Conservation (phyloP, 37 sponge, comb jelly and placozoan genomes). For the Bolinopsis microptera region DNA sequence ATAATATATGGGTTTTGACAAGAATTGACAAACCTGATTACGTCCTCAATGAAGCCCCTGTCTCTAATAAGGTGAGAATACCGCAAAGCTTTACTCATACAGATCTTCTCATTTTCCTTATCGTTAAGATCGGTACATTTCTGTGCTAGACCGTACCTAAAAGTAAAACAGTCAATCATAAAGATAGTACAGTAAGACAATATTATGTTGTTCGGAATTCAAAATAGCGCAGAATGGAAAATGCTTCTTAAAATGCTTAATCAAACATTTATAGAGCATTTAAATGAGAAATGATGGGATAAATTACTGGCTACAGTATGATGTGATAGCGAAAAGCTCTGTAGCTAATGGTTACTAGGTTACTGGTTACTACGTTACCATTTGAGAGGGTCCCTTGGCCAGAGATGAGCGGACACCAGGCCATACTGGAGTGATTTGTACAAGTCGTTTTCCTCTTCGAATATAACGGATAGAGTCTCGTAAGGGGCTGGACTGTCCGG, state of each 20-base stretch:
- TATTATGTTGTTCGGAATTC: too few relatives aligned
- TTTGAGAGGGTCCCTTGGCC: constrained; percentile 51
- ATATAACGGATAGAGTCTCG: constrained; percentile 39
- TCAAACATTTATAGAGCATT: too few relatives aligned
- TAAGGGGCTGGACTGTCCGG: constrained; percentile 32
- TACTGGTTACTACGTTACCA: too few relatives aligned
- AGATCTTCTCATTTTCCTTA: constrained; percentile 1
- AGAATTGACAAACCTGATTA: neutral
- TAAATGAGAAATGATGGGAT: neutral
- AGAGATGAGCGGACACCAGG: constrained; percentile 23
- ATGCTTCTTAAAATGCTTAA: too few relatives aligned
- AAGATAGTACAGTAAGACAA: too few relatives aligned
- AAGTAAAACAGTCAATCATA: too few relatives aligned
- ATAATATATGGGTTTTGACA: too few relatives aligned
- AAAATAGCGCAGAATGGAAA: too few relatives aligned
- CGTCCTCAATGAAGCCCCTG: constrained; percentile 5
- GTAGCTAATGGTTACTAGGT: too few relatives aligned
- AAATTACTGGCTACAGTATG: neutral
- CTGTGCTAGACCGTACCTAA: constrained; percentile 18
- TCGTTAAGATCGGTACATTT: constrained; percentile 18
- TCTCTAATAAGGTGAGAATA: constrained; percentile 22
- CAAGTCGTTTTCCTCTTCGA: constrained; percentile 21
- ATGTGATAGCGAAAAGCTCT: too few relatives aligned
- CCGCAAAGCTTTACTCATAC: constrained; percentile 4
- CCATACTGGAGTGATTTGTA: constrained; percentile 56